Percentiles rank a stretch among this genome's conserved stretches.
Evolutionary conservation across 2,113 vertebrate species (phyloP).

Genomic region (Grammomys surdaster): DNA sequence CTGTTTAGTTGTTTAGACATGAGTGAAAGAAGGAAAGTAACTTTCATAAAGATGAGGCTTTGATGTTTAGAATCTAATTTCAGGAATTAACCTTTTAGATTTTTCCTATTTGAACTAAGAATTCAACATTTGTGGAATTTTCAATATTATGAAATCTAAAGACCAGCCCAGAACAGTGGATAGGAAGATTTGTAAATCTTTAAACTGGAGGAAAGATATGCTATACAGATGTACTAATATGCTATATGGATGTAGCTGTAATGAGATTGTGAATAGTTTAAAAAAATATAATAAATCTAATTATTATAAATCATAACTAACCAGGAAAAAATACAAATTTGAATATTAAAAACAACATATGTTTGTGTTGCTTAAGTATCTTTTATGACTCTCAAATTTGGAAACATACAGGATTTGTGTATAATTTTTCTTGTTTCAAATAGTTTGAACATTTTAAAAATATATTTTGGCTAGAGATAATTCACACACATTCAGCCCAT

Average conservation of each 20-base stretch:
- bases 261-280: constrained; percentile 4
- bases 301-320: not conserved
- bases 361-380: not conserved
- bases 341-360: not conserved
- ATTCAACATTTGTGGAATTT: constrained; percentile 5
- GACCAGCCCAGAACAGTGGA: not conserved
- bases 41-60: constrained; percentile 29
- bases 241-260: not conserved
- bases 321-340: not conserved
- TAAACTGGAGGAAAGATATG: not conserved
- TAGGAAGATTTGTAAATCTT: not conserved
- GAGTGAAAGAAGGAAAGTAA: constrained; percentile 10
- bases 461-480: constrained; percentile 17
- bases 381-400: constrained; percentile 49
- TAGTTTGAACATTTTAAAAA: constrained; percentile 13
- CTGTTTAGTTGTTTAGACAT: not conserved
- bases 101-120: not conserved
- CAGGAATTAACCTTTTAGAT: constrained; percentile 38
- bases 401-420: constrained; percentile 6
- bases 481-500: not conserved
- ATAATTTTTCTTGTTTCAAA: constrained; percentile 22
- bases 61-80: constrained; percentile 38
- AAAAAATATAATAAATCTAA: not conserved
- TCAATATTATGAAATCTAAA: not conserved
- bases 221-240: not conserved